A percentile compares a stretch with the other conserved stretches of the same genome.
phyloP scores from a whole-genome alignment of 2,113 vertebrate species.

The Micromys minutus region DNA sequence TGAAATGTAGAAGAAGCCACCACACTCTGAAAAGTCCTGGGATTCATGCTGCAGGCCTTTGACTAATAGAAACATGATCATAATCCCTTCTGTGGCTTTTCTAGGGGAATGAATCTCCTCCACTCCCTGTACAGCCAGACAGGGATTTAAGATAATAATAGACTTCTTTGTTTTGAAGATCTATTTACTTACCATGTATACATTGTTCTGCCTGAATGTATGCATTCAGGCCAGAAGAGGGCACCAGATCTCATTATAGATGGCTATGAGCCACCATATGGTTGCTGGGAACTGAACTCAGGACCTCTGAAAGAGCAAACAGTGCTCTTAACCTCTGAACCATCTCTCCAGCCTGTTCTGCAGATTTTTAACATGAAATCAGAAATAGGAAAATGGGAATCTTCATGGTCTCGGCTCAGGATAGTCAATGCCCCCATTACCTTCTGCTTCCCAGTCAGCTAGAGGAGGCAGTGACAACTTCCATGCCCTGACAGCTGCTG shows the following conservation, averaged over 20 bases:
- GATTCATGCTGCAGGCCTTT: neutral
- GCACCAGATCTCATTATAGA: no score
- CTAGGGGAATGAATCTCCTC: neutral
- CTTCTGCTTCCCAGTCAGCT: neutral
- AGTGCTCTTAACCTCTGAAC: no score
- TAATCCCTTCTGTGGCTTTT: neutral
- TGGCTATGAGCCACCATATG: no score
- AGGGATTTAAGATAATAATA: neutral
- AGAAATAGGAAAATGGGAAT: neutral
- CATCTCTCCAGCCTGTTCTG: no score
- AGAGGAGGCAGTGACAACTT: neutral
- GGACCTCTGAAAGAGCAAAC: no score
- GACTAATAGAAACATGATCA: neutral
- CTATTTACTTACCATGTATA: no score
- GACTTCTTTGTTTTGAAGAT: no score
- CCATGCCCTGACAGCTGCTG: neutral
- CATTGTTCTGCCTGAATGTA: no score
- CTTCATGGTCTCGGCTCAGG: neutral
- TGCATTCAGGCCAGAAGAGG: no score
- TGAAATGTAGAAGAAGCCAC: neutral
- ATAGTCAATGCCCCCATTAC: neutral
- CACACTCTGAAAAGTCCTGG: neutral
- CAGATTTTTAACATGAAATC: constrained; percentile 3
- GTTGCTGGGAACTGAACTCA: no score
- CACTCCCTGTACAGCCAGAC: neutral